Evolutionary conservation across 2,113 vertebrate species (phyloP).

Genomic region (Ciconia maguari): DNA sequence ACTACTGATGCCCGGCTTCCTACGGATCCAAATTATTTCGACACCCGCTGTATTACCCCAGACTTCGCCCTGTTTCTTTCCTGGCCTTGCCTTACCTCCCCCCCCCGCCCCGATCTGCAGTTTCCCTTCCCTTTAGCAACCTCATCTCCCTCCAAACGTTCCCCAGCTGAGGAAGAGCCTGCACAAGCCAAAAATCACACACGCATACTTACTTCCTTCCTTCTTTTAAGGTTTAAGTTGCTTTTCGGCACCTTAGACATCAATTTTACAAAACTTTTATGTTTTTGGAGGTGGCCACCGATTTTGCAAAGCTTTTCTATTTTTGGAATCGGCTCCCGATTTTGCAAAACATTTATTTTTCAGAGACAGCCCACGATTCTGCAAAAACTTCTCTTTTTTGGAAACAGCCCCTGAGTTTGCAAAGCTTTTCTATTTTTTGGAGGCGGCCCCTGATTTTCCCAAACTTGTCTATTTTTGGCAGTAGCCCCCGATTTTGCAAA

Average conservation of each 20-base stretch:
- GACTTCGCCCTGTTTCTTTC: background rate
- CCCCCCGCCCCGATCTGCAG: fast-evolving
- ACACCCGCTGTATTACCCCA: background rate
- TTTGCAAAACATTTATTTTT: background rate
- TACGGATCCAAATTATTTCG: fast-evolving
- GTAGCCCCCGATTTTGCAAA: background rate
- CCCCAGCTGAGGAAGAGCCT: background rate
- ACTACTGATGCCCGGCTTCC: background rate
- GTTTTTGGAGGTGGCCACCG: background rate
- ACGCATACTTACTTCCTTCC: background rate
- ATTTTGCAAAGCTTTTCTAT: background rate
- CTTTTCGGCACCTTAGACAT: background rate
- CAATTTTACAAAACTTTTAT: background rate
- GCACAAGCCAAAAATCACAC: background rate
- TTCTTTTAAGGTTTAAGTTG: background rate
- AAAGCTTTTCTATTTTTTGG: background rate
- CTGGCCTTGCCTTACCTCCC: background rate
- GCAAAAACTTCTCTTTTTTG: background rate
- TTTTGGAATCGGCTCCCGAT: background rate
- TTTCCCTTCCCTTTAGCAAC: background rate
- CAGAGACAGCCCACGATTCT: background rate
- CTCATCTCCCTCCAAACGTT: too few species aligned
- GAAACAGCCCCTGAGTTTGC: background rate
- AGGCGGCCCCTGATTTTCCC: too few species aligned
- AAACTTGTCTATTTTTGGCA: background rate